phyloP scores from a whole-genome alignment of 2,888 invertebrate species.

The Acanthacorydalis orientalis region DNA sequence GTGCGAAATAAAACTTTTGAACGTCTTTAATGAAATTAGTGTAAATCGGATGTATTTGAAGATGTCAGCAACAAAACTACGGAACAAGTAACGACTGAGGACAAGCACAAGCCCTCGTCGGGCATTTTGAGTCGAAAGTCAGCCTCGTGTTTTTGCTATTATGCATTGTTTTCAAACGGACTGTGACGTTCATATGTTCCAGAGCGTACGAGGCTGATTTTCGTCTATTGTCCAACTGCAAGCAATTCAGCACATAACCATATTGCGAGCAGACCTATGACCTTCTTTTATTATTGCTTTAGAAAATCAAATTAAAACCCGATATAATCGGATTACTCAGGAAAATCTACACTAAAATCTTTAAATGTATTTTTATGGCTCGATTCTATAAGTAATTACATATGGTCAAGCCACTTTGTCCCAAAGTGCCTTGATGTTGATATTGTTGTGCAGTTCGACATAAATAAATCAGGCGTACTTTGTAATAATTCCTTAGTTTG shows the following conservation, averaged over 20 bases:
- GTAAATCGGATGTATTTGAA: no score
- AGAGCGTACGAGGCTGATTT: background rate
- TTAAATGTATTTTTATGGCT: background rate
- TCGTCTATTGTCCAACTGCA: slow-evolving; percentile 1
- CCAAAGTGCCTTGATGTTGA: slow-evolving; percentile 3
- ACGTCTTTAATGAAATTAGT: no score
- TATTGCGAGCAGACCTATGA: background rate
- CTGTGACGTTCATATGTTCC: background rate
- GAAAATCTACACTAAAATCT: background rate
- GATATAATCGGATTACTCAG: background rate
- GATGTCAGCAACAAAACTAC: no score
- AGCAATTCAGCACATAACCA: slow-evolving; percentile 2
- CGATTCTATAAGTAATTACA: background rate
- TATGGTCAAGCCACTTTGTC: background rate
- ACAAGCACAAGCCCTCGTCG: no score
- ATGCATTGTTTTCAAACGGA: background rate
- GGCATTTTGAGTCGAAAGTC: no score
- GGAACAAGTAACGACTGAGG: no score
- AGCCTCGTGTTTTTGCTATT: no score
- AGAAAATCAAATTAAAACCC: background rate
- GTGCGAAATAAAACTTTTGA: no score
- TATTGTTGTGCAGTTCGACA: slow-evolving; percentile 3
- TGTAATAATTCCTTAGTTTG: background rate
- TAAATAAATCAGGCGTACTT: background rate
- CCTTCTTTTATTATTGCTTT: background rate